Evolutionary conservation across 64 coral and sea anemone species (phyloP).

Genomic region (Acropora tenuis): DNA sequence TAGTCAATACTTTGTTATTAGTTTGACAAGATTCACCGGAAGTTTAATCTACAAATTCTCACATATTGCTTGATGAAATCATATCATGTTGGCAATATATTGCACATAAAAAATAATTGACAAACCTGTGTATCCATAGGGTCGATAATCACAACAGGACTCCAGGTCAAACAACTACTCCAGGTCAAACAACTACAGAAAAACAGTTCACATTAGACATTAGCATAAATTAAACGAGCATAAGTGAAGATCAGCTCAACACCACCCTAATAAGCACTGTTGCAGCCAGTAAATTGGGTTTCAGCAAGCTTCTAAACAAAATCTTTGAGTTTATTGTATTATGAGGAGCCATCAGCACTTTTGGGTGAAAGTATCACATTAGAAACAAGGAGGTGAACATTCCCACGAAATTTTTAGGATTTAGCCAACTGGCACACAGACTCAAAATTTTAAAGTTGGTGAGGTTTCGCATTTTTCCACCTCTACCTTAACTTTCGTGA

Average conservation of each 20-base stretch:
- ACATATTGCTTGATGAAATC: too few relatives aligned
- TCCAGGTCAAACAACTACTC: conserved; percentile 63
- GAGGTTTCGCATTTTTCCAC: background rate
- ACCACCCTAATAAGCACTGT: too few relatives aligned
- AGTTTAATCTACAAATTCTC: too few relatives aligned
- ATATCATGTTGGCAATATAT: background rate
- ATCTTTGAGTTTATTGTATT: background rate
- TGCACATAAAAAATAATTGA: background rate
- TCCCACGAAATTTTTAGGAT: background rate
- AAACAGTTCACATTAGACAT: too few relatives aligned
- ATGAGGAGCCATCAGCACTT: background rate
- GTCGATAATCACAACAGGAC: conserved; percentile 94
- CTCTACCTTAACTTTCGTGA: background rate
- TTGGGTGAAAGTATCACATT: too few relatives aligned
- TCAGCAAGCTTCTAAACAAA: too few relatives aligned
- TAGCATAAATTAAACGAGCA: too few relatives aligned
- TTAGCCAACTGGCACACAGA: too few relatives aligned
- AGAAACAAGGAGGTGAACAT: background rate
- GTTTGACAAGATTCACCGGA: too few relatives aligned
- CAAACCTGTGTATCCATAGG: conserved; percentile 93
- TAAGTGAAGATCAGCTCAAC: too few relatives aligned
- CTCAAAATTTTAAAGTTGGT: background rate
- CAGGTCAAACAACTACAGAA: conserved; percentile 79
- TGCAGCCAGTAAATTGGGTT: too few relatives aligned
- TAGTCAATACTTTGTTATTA: too few relatives aligned